Conservation (phyloP, 1,140 invertebrate genomes). For the Conus betulinus region DNA sequence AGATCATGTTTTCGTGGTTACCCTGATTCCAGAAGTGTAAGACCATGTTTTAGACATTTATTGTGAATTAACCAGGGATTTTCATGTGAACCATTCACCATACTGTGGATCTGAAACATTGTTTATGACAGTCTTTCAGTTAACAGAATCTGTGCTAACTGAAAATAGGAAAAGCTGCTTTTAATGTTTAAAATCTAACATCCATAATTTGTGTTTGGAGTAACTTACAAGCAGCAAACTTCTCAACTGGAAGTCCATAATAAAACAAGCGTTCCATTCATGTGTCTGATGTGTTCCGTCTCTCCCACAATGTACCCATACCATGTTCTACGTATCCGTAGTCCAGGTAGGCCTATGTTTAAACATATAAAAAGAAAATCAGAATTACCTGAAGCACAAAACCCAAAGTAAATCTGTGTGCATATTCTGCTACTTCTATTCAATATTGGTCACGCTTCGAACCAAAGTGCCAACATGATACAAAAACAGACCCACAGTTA, state of each 20-base stretch:
- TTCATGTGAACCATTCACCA: too few relatives aligned
- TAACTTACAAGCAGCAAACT: too few relatives aligned
- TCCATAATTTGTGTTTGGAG: too few relatives aligned
- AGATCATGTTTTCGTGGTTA: too few relatives aligned
- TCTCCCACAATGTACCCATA: background rate
- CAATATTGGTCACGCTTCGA: background rate
- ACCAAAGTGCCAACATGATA: background rate
- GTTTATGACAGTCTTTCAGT: too few relatives aligned
- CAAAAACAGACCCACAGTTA: conserved; percentile 8
- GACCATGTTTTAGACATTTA: too few relatives aligned
- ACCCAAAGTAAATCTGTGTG: background rate
- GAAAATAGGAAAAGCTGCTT: too few relatives aligned
- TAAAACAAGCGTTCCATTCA: background rate
- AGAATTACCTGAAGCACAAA: background rate
- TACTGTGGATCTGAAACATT: too few relatives aligned
- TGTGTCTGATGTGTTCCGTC: background rate
- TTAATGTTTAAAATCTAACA: background rate
- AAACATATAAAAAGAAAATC: background rate
- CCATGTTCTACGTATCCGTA: background rate
- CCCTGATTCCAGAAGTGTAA: too few relatives aligned
- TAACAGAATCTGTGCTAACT: too few relatives aligned
- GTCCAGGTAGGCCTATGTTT: background rate
- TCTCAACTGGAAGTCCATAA: too few relatives aligned
- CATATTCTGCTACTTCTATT: background rate
- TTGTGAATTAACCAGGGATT: too few relatives aligned